These are phyloP conservation scores for Kryptopterus vitreolus DNA, from an alignment of 2,797 vertebrate species.

Conservation along the genomic window DNA sequence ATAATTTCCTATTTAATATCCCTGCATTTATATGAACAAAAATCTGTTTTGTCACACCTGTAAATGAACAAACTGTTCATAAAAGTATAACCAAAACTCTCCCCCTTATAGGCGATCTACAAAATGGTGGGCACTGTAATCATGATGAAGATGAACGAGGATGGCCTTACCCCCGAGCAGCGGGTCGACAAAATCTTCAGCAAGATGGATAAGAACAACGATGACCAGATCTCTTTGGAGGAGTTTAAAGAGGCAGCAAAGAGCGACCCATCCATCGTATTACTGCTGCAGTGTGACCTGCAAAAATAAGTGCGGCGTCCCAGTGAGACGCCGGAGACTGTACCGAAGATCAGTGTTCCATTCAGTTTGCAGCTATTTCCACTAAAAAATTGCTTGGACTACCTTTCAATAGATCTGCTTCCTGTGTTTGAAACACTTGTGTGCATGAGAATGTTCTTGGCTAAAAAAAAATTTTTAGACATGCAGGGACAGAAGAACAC, in stretches of 20 bases:
- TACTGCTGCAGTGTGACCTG: conserved; percentile 99
- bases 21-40: not conserved
- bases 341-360: conserved; percentile 94
- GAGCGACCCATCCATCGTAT: conserved; percentile 97
- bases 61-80: not conserved
- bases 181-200: conserved; percentile 99
- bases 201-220: conserved; percentile 99
- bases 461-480: conserved; percentile 91
- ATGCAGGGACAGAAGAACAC: conserved; percentile 60
- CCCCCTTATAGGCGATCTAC: conserved; percentile 89
- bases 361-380: conserved; percentile 98
- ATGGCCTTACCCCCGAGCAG: conserved; percentile 95
- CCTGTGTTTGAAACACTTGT: conserved; percentile 99
- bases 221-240: conserved; percentile 97
- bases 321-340: conserved; percentile 78
- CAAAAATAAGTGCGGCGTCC: conserved; percentile 85
- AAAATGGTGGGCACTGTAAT: conserved; percentile 99
- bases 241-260: conserved; percentile 99
- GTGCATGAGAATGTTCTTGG: conserved; percentile 99
- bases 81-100: not conserved
- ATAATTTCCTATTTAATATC: not conserved
- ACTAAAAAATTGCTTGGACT: conserved; percentile 92
- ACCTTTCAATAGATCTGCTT: conserved; percentile 99
- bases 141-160: conserved; percentile 99
- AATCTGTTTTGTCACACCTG: not conserved